Evolutionary conservation across 2,797 vertebrate species (phyloP), one percentile per base, ranked within the genome.

Genomic region (Lutjanus argentimaculatus): DNA sequence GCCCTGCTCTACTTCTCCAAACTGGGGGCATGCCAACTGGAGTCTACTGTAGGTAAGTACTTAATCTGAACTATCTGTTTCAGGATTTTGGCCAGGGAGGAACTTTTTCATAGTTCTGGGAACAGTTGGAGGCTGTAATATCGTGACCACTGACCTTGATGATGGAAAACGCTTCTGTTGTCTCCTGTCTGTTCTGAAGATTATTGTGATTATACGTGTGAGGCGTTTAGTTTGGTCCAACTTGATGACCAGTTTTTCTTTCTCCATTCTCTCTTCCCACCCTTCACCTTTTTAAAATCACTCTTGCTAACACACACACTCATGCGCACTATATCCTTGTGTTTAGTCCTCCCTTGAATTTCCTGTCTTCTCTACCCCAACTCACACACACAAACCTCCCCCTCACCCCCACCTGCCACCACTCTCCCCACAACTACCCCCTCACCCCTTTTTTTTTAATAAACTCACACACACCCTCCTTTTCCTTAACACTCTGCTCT

Each of bases 381-480:
- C 69, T 55, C n/a, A 69, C 59, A 62, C 62, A 65, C 65, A 59
- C 59, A n/a, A 30, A 52, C 63, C 68, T 55, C 55, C 78, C 73
- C 61, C 61, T 77, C 51, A 48, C 75, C 77, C 77, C 75, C 85
- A 86, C 83, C 85, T 79, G 75, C 83, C 70, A 78, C 75, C 57
- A 15, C 69, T 46, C 57, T 30, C 66, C 52, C 66, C 65, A 75
- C 68, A 85, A 15, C 40, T 1, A 21, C 65, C 13, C 36, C 46
- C 10, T 0, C 61, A 25, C 46, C 53, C 49, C 11, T 21, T 16
- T 2, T 57, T 43, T 43, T 62, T 63, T 67, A 45, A 72, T 62
- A 76, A 71, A 74, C 67, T 56, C 63, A 63, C 75, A 82, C 68
- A 51, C 72, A 48, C 69, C 63, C 52, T 30, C 74, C 69, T 69